Conservation (phyloP, 2,113 vertebrate species). For the Glaucomys volans region DNA sequence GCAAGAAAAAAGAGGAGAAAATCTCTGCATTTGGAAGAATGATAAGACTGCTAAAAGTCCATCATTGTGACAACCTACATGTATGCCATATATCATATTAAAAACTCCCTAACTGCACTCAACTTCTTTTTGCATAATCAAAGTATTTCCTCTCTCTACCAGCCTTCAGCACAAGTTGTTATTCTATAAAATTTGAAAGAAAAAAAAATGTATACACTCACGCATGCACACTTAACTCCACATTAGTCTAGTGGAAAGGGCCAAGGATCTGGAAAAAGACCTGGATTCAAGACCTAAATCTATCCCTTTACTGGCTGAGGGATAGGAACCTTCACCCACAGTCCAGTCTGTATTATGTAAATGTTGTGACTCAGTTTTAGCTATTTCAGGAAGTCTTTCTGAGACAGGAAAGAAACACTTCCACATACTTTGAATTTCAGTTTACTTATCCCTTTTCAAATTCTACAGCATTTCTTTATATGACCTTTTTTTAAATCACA, state of each 20-base stretch:
- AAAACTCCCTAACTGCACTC: neutral
- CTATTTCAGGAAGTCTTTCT: slow-evolving; percentile 41
- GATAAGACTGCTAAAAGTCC: neutral
- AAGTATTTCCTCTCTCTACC: neutral
- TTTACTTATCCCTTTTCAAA: slow-evolving; percentile 38
- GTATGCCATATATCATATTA: neutral
- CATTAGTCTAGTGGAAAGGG: neutral
- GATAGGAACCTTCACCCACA: neutral
- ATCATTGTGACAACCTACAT: neutral
- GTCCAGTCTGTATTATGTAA: neutral
- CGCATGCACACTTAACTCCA: neutral
- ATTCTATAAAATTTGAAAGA: neutral
- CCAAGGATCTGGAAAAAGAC: neutral
- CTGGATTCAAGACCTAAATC: neutral
- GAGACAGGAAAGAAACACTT: neutral
- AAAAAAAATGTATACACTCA: neutral
- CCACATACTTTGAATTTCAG: slow-evolving; percentile 19
- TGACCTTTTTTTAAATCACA: slow-evolving; percentile 35
- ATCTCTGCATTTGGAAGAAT: slow-evolving; percentile 42
- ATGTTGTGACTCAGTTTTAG: neutral
- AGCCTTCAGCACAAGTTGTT: neutral
- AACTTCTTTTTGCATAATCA: slow-evolving; percentile 13
- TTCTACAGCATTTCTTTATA: neutral
- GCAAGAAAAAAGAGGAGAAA: neutral
- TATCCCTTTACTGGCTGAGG: neutral